phyloP scores from a whole-genome alignment of 2,888 invertebrate species.

The Clistopyga incitator region DNA sequence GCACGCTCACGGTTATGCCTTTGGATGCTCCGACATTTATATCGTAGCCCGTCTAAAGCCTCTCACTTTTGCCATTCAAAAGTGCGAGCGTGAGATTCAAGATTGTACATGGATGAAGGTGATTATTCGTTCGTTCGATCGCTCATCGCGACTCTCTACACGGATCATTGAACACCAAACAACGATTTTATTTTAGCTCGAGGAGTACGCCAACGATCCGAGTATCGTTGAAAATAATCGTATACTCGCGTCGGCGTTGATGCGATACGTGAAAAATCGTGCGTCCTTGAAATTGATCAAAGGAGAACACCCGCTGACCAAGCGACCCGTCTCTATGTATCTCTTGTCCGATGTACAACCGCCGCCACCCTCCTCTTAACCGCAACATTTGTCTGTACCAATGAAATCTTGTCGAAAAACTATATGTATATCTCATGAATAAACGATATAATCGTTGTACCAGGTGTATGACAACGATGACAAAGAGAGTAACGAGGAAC shows the following conservation, averaged over 20 bases:
- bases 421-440: too few relatives aligned
- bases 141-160: too few relatives aligned
- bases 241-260: conserved; percentile 88
- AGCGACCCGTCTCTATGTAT: conserved; percentile 84
- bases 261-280: conserved; percentile 88
- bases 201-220: conserved; percentile 90
- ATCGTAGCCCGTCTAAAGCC: conserved; percentile 91
- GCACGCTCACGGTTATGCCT: conserved; percentile 91
- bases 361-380: too few relatives aligned
- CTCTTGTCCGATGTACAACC: conserved; percentile 29
- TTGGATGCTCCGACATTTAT: conserved; percentile 95
- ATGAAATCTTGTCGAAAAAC: too few relatives aligned
- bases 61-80: conserved; percentile 87
- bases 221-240: conserved; percentile 90
- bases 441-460: too few relatives aligned
- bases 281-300: conserved; percentile 87
- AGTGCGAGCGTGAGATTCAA: conserved; percentile 91
- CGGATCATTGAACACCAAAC: too few relatives aligned
- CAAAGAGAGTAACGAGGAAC: too few relatives aligned
- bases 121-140: too few relatives aligned
- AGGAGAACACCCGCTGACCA: conserved; percentile 84
- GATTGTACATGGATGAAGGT: conserved; percentile 94
- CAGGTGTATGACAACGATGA: too few relatives aligned
- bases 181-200: conserved; percentile 79
- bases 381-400: too few relatives aligned